Percentiles rank a stretch among this genome's conserved stretches.
These are phyloP conservation scores for Saxicola maurus DNA, from an alignment of 2,797 vertebrate species.

Conservation along the genomic window DNA sequence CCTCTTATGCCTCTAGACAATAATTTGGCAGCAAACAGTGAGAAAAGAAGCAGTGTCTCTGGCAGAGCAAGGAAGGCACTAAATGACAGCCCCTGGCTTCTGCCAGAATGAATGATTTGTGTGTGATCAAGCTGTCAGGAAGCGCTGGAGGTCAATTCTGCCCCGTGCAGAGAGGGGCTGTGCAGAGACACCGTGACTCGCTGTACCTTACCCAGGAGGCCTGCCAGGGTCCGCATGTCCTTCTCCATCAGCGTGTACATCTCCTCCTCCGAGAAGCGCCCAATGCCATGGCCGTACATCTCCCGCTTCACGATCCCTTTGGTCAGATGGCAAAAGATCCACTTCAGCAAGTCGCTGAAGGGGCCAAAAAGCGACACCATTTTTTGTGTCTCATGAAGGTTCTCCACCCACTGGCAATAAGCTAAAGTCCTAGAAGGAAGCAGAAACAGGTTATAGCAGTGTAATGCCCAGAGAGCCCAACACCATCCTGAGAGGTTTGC, in stretches of 20 bases:
- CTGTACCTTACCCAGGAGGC: slow-evolving; percentile 84
- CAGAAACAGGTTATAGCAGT: slow-evolving; percentile 1
- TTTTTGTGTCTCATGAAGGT: slow-evolving; percentile 93
- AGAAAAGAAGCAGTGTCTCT: not conserved
- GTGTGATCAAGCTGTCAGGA: not conserved
- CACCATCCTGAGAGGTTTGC: rapidly evolving
- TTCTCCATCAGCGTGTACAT: slow-evolving; percentile 96
- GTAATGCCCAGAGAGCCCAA: not conserved
- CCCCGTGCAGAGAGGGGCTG: not conserved
- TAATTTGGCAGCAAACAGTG: not conserved
- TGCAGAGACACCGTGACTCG: not conserved
- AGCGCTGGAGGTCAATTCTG: not conserved
- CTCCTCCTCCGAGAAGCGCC: slow-evolving; percentile 93
- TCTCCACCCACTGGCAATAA: slow-evolving; percentile 98
- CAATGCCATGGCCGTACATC: slow-evolving; percentile 97
- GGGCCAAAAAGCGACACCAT: slow-evolving; percentile 93
- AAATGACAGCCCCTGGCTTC: not conserved
- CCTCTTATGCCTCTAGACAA: not conserved
- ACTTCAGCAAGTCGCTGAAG: slow-evolving; percentile 90
- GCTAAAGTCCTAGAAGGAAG: slow-evolving; percentile 87
- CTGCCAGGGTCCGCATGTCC: slow-evolving; percentile 94
- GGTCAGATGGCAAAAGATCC: slow-evolving; percentile 94
- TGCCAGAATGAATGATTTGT: not conserved
- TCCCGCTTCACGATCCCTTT: slow-evolving; percentile 92
- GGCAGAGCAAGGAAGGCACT: not conserved